Base-by-base conservation (phyloP, 2,888 invertebrate species). In the Polyommatus icarus region DNA sequence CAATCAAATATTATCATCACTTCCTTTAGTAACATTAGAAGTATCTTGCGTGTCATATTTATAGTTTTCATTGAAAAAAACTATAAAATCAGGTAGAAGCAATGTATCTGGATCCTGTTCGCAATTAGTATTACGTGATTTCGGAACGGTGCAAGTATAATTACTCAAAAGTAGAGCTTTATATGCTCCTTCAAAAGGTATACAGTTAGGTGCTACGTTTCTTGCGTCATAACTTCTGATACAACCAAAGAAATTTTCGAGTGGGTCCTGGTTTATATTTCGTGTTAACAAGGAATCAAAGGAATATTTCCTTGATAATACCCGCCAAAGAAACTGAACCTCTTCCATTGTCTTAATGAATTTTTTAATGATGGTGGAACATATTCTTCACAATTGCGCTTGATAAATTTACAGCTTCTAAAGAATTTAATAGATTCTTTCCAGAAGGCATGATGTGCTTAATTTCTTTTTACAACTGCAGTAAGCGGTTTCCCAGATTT, bases 161-260 rank as follows among this genome's bases (percentile, higher is more conserved):
- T 79, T 24, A 71, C 79, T 80, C 71, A 80, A 72, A n/a, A 81
- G 29, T 12, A 81, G 71, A 24, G 79, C 29, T 79, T 81, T 24
- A 24, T 24, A 79, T 6, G 80, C 80, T n/a, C 80, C 78, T 71
- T 80, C 79, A 76, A 81, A 79, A 20, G 75, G 76, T 20, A 73
- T 18, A 29, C 72, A 72, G 67, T 80, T 77, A 18, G 81, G 80
- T 78, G 80, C 32, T 0, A 77, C 24, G 71, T 81, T 79, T 61
- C 80, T 78, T 1, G 61, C 78, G 6, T 79, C 78, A 54, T 72
- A 78, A 76, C 80, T 81, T 12, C 80, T 73, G 8, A 81, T 79
- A n/a, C 76, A 79, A 4, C 80, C 78, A 76, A 80, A 81, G 29
- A 82, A 79, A 71, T 80, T 81, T 76, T 81, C 80, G 4, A 82